phyloP scores from a whole-genome alignment of 2,797 vertebrate species.

The Varecia variegata region DNA sequence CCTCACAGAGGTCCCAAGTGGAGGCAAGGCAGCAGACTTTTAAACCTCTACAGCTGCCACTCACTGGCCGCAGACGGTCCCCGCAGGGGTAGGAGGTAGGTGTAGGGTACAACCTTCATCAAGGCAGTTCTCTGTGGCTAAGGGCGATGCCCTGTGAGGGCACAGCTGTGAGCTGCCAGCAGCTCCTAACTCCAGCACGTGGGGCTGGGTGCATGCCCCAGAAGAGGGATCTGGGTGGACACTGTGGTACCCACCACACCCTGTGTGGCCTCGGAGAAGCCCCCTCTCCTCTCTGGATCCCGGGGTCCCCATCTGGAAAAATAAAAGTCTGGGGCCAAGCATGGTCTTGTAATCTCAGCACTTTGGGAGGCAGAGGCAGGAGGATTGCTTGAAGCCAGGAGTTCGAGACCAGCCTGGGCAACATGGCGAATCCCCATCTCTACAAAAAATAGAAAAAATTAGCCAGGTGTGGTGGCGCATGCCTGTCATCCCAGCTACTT shows the following conservation, averaged over 20 bases:
- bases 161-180: not conserved
- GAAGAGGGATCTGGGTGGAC: not conserved
- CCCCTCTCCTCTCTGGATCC: not conserved
- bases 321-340: not conserved
- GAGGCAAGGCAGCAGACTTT: not conserved
- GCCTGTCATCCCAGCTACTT: too few species aligned
- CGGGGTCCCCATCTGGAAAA: not conserved
- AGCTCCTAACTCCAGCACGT: not conserved
- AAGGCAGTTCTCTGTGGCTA: not conserved
- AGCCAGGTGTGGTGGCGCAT: too few species aligned
- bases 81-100: not conserved
- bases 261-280: not conserved
- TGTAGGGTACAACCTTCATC: not conserved
- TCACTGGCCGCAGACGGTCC: not conserved
- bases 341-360: too few species aligned
- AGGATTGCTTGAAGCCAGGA: too few species aligned
- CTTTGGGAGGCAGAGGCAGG: too few species aligned
- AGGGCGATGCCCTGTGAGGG: not conserved
- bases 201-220: not conserved
- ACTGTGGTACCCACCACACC: accelerated
- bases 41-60: too few species aligned
- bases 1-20: not conserved
- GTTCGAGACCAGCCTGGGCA: too few species aligned
- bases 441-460: too few species aligned
- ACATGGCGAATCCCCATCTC: too few species aligned